Percentiles rank a stretch among this genome's conserved stretches.
Evolutionary conservation across 37 sponge, comb jelly and placozoan genomes (phyloP).

Genomic region (Haliclona indistincta): DNA sequence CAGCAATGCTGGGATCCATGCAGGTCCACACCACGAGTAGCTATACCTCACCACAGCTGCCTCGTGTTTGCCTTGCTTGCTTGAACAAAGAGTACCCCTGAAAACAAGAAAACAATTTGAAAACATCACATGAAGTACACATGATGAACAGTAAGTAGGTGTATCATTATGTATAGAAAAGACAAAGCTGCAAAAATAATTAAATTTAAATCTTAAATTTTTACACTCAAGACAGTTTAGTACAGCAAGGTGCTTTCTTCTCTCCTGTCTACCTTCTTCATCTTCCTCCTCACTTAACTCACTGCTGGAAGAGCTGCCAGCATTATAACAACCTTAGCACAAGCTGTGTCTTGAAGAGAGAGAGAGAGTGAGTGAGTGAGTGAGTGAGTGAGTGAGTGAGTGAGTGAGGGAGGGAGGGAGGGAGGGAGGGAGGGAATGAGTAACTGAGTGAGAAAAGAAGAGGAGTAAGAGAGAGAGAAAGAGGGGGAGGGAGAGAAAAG

Average conservation of each 20-base stretch:
- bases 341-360: conserved; percentile 66
- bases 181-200: no score
- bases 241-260: neutral
- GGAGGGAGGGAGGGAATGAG: neutral
- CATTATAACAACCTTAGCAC: conserved; percentile 62
- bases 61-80: conserved; percentile 71
- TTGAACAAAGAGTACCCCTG: conserved; percentile 90
- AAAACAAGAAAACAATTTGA: neutral
- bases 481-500: conserved; percentile 3
- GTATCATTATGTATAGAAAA: no score
- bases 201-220: neutral
- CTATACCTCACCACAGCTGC: conserved; percentile 91
- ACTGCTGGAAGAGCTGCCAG: conserved; percentile 2
- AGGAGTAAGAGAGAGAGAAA: neutral
- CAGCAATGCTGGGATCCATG: conserved; percentile 77
- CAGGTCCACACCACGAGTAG: conserved; percentile 65
- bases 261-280: conserved; percentile 15
- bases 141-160: no score
- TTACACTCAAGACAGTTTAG: neutral
- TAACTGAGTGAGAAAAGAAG: neutral
- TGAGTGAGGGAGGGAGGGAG: neutral
- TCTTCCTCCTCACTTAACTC: conserved; percentile 48
- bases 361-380: no score
- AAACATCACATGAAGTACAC: neutral
- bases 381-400: no score